phyloP scores from a whole-genome alignment of 2,888 invertebrate genomes.

The Eledona agricola region DNA sequence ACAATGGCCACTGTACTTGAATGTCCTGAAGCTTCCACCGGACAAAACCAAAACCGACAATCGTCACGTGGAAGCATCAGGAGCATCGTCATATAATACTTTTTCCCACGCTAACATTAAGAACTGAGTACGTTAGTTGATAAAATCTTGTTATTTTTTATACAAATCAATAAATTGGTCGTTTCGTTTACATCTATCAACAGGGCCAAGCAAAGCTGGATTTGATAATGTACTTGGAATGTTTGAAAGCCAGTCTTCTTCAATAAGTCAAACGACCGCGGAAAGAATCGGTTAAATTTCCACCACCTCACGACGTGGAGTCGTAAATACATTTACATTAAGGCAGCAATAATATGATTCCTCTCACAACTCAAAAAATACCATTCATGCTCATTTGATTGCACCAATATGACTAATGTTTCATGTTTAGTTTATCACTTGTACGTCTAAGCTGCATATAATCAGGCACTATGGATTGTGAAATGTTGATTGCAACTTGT shows the following conservation, averaged over 20 bases:
- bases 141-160: slow-evolving; percentile 33
- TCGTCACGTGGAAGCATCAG: slow-evolving; percentile 20
- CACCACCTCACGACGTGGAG: slow-evolving; percentile 31
- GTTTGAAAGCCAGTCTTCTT: slow-evolving; percentile 37
- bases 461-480: slow-evolving; percentile 60
- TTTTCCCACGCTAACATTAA: slow-evolving; percentile 36
- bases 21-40: slow-evolving; percentile 21
- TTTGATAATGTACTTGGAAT: slow-evolving; percentile 34
- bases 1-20: slow-evolving; percentile 53
- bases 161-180: slow-evolving; percentile 37
- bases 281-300: slow-evolving; percentile 27
- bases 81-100: slow-evolving; percentile 27
- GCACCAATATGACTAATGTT: slow-evolving; percentile 38
- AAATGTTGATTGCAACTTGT: slow-evolving; percentile 47
- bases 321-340: slow-evolving; percentile 30
- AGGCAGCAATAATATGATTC: slow-evolving; percentile 41
- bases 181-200: slow-evolving; percentile 32
- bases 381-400: slow-evolving; percentile 43
- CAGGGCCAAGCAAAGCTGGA: slow-evolving; percentile 33
- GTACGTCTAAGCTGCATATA: slow-evolving; percentile 42
- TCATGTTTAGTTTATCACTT: slow-evolving; percentile 39
- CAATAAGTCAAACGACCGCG: slow-evolving; percentile 13
- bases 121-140: slow-evolving; percentile 41
- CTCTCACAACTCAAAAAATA: slow-evolving; percentile 36
- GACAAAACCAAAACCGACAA: slow-evolving; percentile 9